Percentiles rank a stretch among this genome's conserved stretches.
These are phyloP conservation scores for Colistium nudipinnis DNA, from an alignment of 2,113 vertebrate genomes.

Conservation along the genomic window DNA sequence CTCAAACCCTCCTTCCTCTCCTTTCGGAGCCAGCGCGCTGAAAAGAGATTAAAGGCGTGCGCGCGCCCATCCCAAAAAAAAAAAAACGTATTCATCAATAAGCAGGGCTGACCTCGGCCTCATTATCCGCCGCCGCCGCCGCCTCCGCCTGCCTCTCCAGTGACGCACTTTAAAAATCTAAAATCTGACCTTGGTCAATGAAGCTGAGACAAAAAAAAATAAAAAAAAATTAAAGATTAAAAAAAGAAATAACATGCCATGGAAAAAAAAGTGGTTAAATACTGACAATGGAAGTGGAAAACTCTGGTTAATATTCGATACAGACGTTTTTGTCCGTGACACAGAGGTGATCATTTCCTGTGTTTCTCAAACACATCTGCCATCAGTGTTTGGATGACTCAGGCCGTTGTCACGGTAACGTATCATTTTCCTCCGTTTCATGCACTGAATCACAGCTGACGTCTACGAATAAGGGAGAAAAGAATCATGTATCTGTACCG, in stretches of 20 bases:
- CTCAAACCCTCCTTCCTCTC: slow-evolving; percentile 42
- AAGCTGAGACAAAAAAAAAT: neutral
- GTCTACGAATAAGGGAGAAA: neutral
- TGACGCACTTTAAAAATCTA: slow-evolving; percentile 18
- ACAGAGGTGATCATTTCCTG: slow-evolving; percentile 2
- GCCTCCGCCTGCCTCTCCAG: slow-evolving; percentile 1
- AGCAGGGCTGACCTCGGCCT: slow-evolving; percentile 18
- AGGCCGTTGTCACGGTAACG: neutral
- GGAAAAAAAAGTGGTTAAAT: neutral
- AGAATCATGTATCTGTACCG: neutral
- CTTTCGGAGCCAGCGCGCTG: slow-evolving; percentile 31
- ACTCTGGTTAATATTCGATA: neutral
- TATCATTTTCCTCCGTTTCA: neutral
- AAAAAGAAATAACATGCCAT: neutral
- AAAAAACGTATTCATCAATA: slow-evolving; percentile 70
- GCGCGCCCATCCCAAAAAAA: no score
- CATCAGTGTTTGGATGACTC: neutral
- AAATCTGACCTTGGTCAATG: slow-evolving; percentile 16
- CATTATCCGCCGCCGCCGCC: slow-evolving; percentile 30
- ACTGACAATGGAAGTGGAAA: neutral
- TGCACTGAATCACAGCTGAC: neutral
- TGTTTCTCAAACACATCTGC: slow-evolving; percentile 7
- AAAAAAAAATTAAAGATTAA: neutral
- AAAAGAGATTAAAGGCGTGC: slow-evolving; percentile 50
- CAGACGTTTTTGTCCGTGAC: no score